A percentile compares a stretch with the other conserved stretches of the same genome.
Conservation (phyloP, 2,797 vertebrate species). For the Chelonia mydas region DNA sequence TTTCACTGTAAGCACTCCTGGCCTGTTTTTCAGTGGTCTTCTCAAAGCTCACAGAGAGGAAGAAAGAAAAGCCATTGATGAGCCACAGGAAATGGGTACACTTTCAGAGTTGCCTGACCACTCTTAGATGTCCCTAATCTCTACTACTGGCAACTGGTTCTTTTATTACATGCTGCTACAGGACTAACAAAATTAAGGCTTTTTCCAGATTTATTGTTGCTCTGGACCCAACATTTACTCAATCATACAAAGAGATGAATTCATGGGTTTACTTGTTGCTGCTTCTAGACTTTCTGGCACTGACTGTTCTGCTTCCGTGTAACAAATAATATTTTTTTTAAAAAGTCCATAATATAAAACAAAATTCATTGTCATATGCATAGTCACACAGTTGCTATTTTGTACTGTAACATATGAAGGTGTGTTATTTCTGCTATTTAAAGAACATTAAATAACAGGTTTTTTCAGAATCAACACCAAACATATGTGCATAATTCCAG, state of each 20-base stretch:
- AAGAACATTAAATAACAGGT: slow-evolving; percentile 43
- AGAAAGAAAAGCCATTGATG: neutral
- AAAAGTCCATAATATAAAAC: neutral
- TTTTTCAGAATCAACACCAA: slow-evolving; percentile 12
- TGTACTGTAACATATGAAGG: slow-evolving; percentile 25
- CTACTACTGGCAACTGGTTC: neutral
- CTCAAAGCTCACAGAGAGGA: neutral
- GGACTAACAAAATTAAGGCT: slow-evolving; percentile 1
- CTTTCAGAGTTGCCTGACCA: neutral
- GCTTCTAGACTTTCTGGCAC: neutral
- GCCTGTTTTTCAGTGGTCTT: fast-evolving
- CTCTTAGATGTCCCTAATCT: neutral
- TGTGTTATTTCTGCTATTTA: slow-evolving; percentile 37
- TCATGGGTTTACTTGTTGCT: neutral
- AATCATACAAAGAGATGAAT: slow-evolving; percentile 1
- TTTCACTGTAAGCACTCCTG: neutral
- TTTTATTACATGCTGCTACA: neutral
- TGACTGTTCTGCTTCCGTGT: neutral
- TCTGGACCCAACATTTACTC: neutral
- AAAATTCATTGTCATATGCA: neutral
- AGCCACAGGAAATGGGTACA: neutral
- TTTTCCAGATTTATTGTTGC: neutral
- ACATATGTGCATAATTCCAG: slow-evolving; percentile 44
- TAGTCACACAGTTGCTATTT: slow-evolving; percentile 41
- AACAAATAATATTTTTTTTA: neutral